Percentiles rank a stretch among this genome's conserved stretches.
These are phyloP conservation scores for Athrips mouffetella DNA, from an alignment of 2,888 invertebrate genomes.

Conservation along the genomic window DNA sequence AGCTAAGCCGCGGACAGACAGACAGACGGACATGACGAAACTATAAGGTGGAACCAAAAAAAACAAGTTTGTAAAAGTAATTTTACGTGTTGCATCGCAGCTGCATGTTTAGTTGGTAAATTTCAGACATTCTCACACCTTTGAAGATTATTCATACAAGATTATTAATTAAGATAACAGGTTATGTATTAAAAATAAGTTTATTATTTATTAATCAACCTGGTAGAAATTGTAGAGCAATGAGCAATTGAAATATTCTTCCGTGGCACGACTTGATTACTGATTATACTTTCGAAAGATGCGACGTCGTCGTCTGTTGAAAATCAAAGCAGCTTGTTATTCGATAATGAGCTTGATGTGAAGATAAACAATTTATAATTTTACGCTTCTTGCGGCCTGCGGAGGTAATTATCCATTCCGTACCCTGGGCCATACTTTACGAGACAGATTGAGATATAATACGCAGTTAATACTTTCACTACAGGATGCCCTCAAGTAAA, in stretches of 20 bases:
- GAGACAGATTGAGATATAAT: too few species aligned
- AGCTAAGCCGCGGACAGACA: too few species aligned
- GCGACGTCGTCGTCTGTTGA: background rate
- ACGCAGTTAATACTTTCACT: slow-evolving; percentile 2
- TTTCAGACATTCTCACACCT: too few species aligned
- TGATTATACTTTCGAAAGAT: background rate
- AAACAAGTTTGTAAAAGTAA: too few species aligned
- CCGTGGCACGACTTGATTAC: background rate
- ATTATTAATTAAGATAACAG: background rate
- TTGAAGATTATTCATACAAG: background rate
- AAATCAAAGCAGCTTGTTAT: background rate
- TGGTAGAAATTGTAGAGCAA: too few species aligned
- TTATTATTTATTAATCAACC: background rate
- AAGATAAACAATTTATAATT: slow-evolving; percentile 1
- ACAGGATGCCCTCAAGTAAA: background rate
- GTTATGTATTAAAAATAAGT: background rate
- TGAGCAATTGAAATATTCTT: background rate
- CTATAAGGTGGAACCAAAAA: too few species aligned
- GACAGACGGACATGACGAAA: too few species aligned
- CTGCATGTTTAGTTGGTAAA: too few species aligned
- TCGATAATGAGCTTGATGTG: slow-evolving; percentile 1
- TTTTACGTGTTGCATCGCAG: too few species aligned
- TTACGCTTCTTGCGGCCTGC: background rate
- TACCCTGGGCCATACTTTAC: background rate
- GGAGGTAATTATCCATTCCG: slow-evolving; percentile 2